These are phyloP conservation scores for Acronicta aceris DNA, from an alignment of 2,888 invertebrate species.

Conservation along the genomic window DNA sequence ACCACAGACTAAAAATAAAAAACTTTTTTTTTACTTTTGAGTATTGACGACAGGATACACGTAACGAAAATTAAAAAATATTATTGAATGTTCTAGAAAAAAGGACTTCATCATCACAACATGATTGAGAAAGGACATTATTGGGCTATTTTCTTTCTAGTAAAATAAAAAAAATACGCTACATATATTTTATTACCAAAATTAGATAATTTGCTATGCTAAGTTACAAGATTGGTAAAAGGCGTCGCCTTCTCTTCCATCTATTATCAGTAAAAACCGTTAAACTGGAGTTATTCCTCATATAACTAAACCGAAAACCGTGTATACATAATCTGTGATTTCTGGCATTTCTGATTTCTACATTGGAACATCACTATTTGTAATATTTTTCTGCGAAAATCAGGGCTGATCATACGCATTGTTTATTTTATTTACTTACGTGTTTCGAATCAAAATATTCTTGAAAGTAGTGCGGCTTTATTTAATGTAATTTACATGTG, in stretches of 20 bases:
- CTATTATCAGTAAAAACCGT: not conserved
- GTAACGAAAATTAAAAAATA: slow-evolving; percentile 12
- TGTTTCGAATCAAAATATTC: slow-evolving; percentile 8
- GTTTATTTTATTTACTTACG: slow-evolving; percentile 34
- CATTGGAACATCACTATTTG: slow-evolving; percentile 11
- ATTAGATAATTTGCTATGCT: no score
- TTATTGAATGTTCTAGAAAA: slow-evolving; percentile 4
- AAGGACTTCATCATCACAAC: no score
- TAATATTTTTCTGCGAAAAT: slow-evolving; percentile 28
- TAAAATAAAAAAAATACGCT: no score
- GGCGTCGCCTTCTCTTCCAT: no score
- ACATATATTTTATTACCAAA: no score
- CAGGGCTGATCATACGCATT: slow-evolving; percentile 6
- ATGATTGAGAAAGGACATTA: no score
- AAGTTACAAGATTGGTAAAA: no score
- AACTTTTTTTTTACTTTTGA: slow-evolving; percentile 20
- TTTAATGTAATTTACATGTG: not conserved
- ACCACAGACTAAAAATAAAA: slow-evolving; percentile 55
- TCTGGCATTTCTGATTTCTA: no score
- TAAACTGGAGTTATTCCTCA: no score
- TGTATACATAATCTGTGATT: no score
- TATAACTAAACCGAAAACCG: no score
- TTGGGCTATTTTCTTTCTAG: no score
- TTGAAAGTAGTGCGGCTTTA: not conserved
- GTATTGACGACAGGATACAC: slow-evolving; percentile 15